Base-by-base conservation (phyloP, 2,888 invertebrate species). In the Tubulanus polymorphus region DNA sequence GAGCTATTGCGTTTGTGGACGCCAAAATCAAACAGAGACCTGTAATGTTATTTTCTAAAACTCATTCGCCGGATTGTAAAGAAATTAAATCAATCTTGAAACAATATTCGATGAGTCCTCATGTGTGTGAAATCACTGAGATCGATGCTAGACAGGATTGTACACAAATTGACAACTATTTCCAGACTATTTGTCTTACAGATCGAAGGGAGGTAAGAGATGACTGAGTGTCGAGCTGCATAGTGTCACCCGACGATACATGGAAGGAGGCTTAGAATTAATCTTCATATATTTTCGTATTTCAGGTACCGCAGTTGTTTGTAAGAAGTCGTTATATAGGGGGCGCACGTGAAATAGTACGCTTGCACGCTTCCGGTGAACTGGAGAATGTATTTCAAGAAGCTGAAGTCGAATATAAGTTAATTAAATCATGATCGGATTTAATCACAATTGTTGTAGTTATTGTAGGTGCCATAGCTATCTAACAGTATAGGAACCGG, bases 111-210 rank as follows among this genome's bases (percentile, higher is more conserved):
- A 54, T 74, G 47, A 49, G 55, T 15, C 64, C 59, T n/a, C 55
- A 60, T 3, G 59, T 53, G 3, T 72, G 66, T 51, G 74, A 76
- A 66, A 65, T 67, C 5, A 70, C 72, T 12, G 73, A 76, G 59
- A 76, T 78, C 12, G 77, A 76, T 55, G 61, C 61, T 29, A 57
- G 77, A 35, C 75, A 75, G 51, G 77, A 78, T 55, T 72, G 72
- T 48, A 64, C 65, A 1, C 72, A 75, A 56, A 74, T 78, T 27
- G 76, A 78, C 63, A 72, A 73, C 51, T 76, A 78, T 60, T 72
- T 78, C 59, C 72, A 73, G 60, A 65, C 70, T 48, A 53, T 75
- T 23, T 75, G 76, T 60, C 60, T 73, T 15, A 70, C 73, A 23
- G 72, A 75, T 54, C 59, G 65, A 15, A 62, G 75, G 60, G 65